These are phyloP conservation scores for Boloria euphrosyne DNA, from an alignment of 2,888 invertebrate genomes.

Conservation along the genomic window DNA sequence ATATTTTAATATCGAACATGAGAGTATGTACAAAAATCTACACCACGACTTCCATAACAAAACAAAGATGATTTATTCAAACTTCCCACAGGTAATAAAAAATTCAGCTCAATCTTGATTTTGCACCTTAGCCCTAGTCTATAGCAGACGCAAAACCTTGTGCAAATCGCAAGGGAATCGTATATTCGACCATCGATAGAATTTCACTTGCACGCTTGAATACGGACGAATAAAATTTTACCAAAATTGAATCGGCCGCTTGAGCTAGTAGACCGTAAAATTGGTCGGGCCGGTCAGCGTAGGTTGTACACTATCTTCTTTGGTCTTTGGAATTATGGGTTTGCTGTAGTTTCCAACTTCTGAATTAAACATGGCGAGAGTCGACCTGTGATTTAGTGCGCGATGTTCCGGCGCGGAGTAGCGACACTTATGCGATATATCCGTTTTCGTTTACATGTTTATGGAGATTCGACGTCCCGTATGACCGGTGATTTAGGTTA, in stretches of 20 bases:
- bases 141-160: conserved; percentile 52
- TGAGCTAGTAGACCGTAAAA: conserved; percentile 75
- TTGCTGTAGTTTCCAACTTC: conserved; percentile 56
- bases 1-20: neutral
- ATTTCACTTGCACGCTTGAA: conserved; percentile 70
- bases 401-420: conserved; percentile 57
- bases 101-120: conserved; percentile 26
- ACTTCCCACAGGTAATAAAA: conserved; percentile 22
- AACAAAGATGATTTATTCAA: conserved; percentile 22
- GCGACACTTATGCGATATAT: conserved; percentile 63
- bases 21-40: neutral
- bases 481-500: conserved; percentile 10
- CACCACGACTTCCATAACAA: conserved; percentile 3
- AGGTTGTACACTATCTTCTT: conserved; percentile 60
- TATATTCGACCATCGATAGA: conserved; percentile 65
- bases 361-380: conserved; percentile 74
- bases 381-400: conserved; percentile 73
- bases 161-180: conserved; percentile 50
- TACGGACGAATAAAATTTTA: conserved; percentile 77
- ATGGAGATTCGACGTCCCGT: conserved; percentile 32
- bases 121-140: conserved; percentile 13
- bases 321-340: conserved; percentile 67
- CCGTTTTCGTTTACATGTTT: conserved; percentile 61
- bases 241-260: conserved; percentile 78
- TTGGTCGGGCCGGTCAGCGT: conserved; percentile 70